Percentiles rank a stretch among this genome's conserved stretches.
phyloP scores from a whole-genome alignment of 1,140 invertebrate genomes.

The Antheraea mylitta region DNA sequence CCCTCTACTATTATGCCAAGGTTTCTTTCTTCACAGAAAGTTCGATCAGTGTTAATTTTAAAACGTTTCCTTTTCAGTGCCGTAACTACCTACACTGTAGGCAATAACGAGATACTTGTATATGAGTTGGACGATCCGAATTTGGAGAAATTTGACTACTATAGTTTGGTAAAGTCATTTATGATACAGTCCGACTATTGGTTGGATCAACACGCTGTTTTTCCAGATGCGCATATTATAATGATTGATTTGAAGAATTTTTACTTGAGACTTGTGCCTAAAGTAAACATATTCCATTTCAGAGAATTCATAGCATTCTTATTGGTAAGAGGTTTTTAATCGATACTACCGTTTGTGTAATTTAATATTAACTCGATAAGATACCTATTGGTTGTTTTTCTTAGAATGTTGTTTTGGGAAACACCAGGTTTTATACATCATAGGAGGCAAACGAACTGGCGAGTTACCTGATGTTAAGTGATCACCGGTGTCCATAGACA shows the following conservation, averaged over 20 bases:
- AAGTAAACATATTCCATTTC: constrained; percentile 55
- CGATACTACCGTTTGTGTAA: too few relatives aligned
- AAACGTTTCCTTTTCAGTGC: constrained; percentile 21
- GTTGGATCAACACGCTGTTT: constrained; percentile 27
- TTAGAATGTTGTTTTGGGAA: too few relatives aligned
- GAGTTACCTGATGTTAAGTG: too few relatives aligned
- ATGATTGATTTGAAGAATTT: constrained; percentile 50
- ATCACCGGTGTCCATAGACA: too few relatives aligned
- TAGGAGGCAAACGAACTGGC: too few relatives aligned
- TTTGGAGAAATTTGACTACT: constrained; percentile 50
- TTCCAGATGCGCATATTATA: constrained; percentile 39
- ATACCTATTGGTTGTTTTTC: too few relatives aligned
- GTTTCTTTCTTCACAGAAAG: too few relatives aligned
- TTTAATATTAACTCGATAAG: not conserved
- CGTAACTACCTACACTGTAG: constrained; percentile 36
- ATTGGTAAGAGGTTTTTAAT: constrained; percentile 32
- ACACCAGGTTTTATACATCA: too few relatives aligned
- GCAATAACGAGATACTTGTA: constrained; percentile 45
- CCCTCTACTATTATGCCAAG: too few relatives aligned
- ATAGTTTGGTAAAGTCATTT: constrained; percentile 50
- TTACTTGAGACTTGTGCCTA: constrained; percentile 46
- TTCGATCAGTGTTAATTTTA: too few relatives aligned
- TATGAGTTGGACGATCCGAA: constrained; percentile 44
- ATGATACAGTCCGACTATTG: constrained; percentile 50
- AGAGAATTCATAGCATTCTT: constrained; percentile 52